Conservation (phyloP, 2,888 invertebrate genomes). For the Polyploca ridens region DNA sequence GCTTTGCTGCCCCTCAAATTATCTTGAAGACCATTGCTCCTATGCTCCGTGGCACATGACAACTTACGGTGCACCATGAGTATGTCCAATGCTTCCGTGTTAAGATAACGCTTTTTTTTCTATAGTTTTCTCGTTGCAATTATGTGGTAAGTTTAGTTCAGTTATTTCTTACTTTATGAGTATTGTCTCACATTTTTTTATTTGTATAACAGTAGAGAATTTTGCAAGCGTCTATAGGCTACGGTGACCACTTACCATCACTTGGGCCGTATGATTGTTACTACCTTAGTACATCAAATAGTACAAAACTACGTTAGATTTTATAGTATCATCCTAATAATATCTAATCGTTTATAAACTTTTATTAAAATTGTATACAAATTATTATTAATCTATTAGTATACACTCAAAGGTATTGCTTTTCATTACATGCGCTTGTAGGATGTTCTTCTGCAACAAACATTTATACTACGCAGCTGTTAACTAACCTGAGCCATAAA, state of each 20-base stretch:
- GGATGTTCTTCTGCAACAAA: background rate
- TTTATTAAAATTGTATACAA: too few species aligned
- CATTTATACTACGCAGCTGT: conserved; percentile 25
- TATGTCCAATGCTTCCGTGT: conserved; percentile 75
- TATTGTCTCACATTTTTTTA: too few species aligned
- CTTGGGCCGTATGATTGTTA: too few species aligned
- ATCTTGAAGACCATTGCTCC: conserved; percentile 78
- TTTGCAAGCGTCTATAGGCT: too few species aligned
- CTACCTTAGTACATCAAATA: too few species aligned
- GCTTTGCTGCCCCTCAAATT: conserved; percentile 81
- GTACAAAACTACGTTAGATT: too few species aligned
- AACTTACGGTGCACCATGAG: conserved; percentile 61
- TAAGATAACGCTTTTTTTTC: conserved; percentile 40
- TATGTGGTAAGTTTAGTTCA: background rate
- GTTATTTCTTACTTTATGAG: background rate
- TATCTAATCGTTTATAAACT: too few species aligned
- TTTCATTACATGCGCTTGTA: background rate
- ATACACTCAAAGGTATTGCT: too few species aligned
- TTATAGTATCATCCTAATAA: too few species aligned
- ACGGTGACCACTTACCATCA: too few species aligned
- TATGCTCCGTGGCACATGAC: conserved; percentile 76
- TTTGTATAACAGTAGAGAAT: background rate
- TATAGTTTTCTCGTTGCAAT: conserved; percentile 21
- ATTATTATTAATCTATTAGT: too few species aligned
- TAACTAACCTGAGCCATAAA: conserved; percentile 43